A percentile compares a stretch with the other conserved stretches of the same genome.
Conservation (phyloP, 1,140 invertebrate genomes). For the Homarus americanus region DNA sequence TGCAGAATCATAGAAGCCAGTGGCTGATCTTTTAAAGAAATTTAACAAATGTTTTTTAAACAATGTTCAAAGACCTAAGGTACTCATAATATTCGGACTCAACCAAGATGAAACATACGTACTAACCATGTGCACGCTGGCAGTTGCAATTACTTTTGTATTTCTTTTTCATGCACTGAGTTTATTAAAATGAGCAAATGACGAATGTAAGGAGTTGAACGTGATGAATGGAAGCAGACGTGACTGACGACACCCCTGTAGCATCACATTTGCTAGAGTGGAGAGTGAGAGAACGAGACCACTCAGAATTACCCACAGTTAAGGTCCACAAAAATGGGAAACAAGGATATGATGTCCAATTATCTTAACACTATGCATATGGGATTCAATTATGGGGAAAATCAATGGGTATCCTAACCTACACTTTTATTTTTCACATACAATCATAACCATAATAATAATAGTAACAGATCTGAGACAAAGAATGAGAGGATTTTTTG, state of each 20-base stretch:
- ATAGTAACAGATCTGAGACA: slow-evolving; percentile 39
- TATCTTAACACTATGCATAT: slow-evolving; percentile 71
- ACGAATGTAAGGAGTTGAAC: slow-evolving; percentile 7
- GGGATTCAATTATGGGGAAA: slow-evolving; percentile 57
- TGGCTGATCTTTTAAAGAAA: neutral
- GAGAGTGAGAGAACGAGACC: slow-evolving; percentile 62
- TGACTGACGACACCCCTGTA: slow-evolving; percentile 51
- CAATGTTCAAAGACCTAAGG: neutral
- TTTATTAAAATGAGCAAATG: slow-evolving; percentile 23
- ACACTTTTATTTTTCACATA: slow-evolving; percentile 69
- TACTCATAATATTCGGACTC: no score
- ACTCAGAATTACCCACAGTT: slow-evolving; percentile 41
- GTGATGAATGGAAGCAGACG: slow-evolving; percentile 54
- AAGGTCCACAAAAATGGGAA: slow-evolving; percentile 30
- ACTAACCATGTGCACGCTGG: neutral
- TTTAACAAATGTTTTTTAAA: neutral
- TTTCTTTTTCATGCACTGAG: neutral
- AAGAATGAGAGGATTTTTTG: slow-evolving; percentile 48
- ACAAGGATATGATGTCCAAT: slow-evolving; percentile 57
- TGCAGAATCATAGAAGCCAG: neutral
- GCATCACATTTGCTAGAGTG: slow-evolving; percentile 44
- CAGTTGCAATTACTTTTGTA: neutral
- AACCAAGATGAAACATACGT: neutral
- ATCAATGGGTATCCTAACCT: slow-evolving; percentile 61
- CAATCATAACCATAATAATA: slow-evolving; percentile 58